Evolutionary conservation across 2,888 invertebrate genomes (phyloP).

Genomic region (Choreutis nemorana): DNA sequence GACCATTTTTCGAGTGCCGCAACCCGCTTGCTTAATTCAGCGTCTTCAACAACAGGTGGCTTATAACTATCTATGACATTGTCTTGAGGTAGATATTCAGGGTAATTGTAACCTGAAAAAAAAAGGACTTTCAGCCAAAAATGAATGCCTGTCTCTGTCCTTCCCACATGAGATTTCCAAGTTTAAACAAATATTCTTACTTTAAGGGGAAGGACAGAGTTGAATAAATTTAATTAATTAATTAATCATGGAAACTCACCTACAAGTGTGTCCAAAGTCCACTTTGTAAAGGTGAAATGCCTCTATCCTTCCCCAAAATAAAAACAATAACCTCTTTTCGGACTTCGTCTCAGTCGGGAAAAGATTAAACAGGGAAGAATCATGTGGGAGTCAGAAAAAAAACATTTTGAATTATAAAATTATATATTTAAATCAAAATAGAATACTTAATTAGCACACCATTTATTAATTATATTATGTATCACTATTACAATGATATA

Average conservation of each 20-base stretch:
- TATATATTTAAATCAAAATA: constrained; percentile 33
- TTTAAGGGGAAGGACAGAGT: constrained; percentile 71
- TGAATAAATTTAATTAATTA: constrained; percentile 26
- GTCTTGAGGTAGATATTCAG: constrained; percentile 22
- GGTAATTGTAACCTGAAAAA: constrained; percentile 45
- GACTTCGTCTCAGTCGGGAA: no score
- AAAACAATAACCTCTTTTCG: constrained; percentile 1
- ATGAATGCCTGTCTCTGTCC: constrained; percentile 42
- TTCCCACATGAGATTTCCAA: constrained; percentile 37
- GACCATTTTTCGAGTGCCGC: constrained; percentile 56
- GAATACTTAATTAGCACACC: constrained; percentile 19
- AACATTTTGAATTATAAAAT: constrained; percentile 25
- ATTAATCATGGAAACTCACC: constrained; percentile 45
- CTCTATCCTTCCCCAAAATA: constrained; percentile 58
- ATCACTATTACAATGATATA: no score
- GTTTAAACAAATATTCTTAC: constrained; percentile 13
- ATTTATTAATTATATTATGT: no score
- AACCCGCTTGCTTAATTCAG: constrained; percentile 35
- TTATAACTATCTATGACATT: constrained; percentile 30
- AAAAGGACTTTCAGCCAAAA: constrained; percentile 9
- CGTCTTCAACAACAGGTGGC: constrained; percentile 36
- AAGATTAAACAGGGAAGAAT: constrained; percentile 35
- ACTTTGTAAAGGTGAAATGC: constrained; percentile 57
- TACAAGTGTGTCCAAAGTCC: constrained; percentile 53
- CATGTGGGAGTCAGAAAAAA: constrained; percentile 32